Evolutionary conservation across 2,888 invertebrate genomes (phyloP).

Genomic region (Meloe dianella): DNA sequence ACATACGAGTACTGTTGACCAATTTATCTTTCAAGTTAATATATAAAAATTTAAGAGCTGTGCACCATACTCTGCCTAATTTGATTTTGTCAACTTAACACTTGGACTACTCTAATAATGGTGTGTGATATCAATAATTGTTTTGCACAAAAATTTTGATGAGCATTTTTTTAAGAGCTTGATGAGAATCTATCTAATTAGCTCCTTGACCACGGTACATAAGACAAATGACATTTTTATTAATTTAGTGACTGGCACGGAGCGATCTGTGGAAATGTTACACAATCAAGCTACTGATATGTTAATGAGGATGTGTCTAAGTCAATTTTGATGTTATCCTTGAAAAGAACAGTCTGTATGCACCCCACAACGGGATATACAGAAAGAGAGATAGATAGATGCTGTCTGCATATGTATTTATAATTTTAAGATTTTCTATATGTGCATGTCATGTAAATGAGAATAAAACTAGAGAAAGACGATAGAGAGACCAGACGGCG

Average conservation of each 20-base stretch:
- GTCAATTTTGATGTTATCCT: constrained; percentile 44
- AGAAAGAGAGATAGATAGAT: neutral
- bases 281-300: constrained; percentile 46
- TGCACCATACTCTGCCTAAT: neutral
- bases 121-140: too few relatives aligned
- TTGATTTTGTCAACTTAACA: too few relatives aligned
- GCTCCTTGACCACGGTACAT: too few relatives aligned
- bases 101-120: too few relatives aligned
- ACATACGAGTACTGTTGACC: too few relatives aligned
- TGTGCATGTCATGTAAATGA: neutral
- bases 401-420: constrained; percentile 5
- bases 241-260: constrained; percentile 33
- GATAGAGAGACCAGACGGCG: constrained; percentile 37
- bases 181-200: too few relatives aligned
- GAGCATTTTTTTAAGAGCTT: too few relatives aligned
- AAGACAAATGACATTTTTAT: too few relatives aligned
- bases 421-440: neutral
- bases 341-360: constrained; percentile 30
- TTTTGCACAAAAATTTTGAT: too few relatives aligned
- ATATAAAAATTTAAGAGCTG: neutral
- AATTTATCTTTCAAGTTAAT: too few relatives aligned
- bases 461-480: constrained; percentile 25
- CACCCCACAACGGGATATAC: neutral
- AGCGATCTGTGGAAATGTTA: constrained; percentile 31
- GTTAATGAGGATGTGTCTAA: constrained; percentile 49